Conservation (phyloP, 2,888 invertebrate genomes). For the Polyommatus iphigenia region DNA sequence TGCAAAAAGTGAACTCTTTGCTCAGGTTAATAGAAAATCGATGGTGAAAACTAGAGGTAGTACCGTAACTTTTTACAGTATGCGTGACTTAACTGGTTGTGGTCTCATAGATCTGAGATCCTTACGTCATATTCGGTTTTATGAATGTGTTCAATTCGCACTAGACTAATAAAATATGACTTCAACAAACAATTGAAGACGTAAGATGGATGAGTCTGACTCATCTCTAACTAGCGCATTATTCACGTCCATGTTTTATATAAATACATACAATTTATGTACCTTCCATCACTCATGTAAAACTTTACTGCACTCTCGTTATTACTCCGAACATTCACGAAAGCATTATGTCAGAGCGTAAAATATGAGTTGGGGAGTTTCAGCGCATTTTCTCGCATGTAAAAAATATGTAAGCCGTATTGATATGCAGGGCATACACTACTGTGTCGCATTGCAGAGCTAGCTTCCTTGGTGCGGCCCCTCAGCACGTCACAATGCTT, state of each 20-base stretch:
- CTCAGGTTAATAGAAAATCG: neutral
- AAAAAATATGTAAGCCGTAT: neutral
- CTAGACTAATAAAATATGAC: neutral
- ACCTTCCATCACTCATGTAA: neutral
- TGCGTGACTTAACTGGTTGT: neutral
- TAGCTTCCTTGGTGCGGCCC: neutral
- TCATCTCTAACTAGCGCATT: neutral
- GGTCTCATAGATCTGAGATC: neutral
- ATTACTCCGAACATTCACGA: neutral
- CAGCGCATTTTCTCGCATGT: constrained; percentile 11
- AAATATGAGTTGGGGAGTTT: constrained; percentile 7
- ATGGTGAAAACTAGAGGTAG: too few relatives aligned
- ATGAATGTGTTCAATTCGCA: neutral
- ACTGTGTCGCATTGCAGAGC: constrained; percentile 22
- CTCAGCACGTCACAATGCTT: constrained; percentile 8
- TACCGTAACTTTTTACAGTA: too few relatives aligned
- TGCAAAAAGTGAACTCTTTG: neutral
- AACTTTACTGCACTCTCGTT: neutral
- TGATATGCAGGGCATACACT: constrained; percentile 9
- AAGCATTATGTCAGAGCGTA: neutral
- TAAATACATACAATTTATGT: neutral
- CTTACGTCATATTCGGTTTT: neutral
- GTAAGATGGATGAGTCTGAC: neutral
- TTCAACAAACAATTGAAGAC: neutral
- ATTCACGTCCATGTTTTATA: neutral